Percentiles rank a stretch among this genome's conserved stretches.
Evolutionary conservation across 2,797 vertebrate genomes (phyloP).

Genomic region (Esox lucius): DNA sequence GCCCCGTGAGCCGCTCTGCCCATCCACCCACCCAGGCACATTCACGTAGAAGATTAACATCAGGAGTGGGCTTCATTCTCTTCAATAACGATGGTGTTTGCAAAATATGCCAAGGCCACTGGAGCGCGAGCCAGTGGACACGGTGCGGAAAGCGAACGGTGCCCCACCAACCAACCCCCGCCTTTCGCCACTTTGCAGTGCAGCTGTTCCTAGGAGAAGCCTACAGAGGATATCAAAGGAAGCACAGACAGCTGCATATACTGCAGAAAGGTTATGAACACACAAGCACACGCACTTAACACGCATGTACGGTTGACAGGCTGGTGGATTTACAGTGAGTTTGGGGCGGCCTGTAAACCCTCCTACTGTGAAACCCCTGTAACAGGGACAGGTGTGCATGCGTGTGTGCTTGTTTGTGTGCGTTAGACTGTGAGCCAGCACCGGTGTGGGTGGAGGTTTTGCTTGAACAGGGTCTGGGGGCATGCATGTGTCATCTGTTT

Average conservation of each 20-base stretch:
- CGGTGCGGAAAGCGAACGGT: neutral
- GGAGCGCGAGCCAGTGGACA: neutral
- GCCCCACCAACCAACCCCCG: too few species aligned
- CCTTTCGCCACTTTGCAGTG: neutral
- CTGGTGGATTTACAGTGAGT: neutral
- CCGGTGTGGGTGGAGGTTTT: neutral
- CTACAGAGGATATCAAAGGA: neutral
- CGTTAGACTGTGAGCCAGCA: neutral
- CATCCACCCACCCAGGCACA: neutral
- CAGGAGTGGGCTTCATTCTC: neutral
- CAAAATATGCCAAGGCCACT: neutral
- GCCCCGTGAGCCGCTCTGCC: too few species aligned
- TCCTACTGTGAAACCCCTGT: neutral
- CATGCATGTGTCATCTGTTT: slow-evolving; percentile 6
- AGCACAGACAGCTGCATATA: neutral
- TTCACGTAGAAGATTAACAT: neutral
- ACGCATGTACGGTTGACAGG: neutral
- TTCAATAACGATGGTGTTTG: neutral
- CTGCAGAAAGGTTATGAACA: neutral
- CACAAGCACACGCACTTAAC: neutral
- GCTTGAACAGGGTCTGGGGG: neutral
- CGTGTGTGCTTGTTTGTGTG: neutral
- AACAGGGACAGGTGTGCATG: neutral
- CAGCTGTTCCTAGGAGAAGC: neutral
- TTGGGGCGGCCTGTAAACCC: neutral